A percentile compares a stretch with the other conserved stretches of the same genome.
These are phyloP conservation scores for Dilophus febrilis DNA, from an alignment of 2,888 invertebrate genomes.

Conservation along the genomic window DNA sequence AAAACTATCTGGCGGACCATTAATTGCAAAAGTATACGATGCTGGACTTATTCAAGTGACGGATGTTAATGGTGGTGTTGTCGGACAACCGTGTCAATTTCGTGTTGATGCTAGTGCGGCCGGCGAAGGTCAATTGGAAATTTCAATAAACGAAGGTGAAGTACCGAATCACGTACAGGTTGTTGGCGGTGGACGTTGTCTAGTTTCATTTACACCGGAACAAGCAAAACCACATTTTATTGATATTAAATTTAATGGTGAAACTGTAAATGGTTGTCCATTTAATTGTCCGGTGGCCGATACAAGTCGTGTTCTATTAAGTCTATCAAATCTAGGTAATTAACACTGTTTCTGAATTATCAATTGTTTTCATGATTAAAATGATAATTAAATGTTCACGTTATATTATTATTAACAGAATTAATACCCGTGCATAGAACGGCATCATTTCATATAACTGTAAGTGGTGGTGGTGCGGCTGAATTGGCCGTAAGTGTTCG, in stretches of 20 bases:
- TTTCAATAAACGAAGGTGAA: slow-evolving; percentile 97
- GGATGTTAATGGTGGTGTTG: slow-evolving; percentile 82
- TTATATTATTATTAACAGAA: no score
- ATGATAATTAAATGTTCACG: no score
- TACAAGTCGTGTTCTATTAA: slow-evolving; percentile 56
- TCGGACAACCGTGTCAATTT: slow-evolving; percentile 93
- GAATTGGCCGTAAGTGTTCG: slow-evolving; percentile 79
- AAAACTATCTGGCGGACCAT: slow-evolving; percentile 75
- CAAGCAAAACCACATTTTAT: slow-evolving; percentile 79
- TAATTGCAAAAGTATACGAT: slow-evolving; percentile 89
- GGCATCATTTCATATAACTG: slow-evolving; percentile 62
- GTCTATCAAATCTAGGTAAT: slow-evolving; percentile 45
- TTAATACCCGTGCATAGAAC: slow-evolving; percentile 70
- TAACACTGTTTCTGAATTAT: no score
- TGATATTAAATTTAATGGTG: slow-evolving; percentile 91
- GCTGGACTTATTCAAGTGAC: slow-evolving; percentile 85
- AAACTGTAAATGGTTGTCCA: slow-evolving; percentile 80
- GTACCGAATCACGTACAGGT: slow-evolving; percentile 97
- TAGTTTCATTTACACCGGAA: slow-evolving; percentile 89
- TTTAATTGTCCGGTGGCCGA: slow-evolving; percentile 74
- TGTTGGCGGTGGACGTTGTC: slow-evolving; percentile 84
- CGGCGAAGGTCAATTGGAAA: slow-evolving; percentile 97
- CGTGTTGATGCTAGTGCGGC: slow-evolving; percentile 96
- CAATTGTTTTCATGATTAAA: no score
- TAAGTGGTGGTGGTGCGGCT: slow-evolving; percentile 51